Base-by-base conservation (phyloP, 2,113 vertebrate species). In the Vidua chalybeata region DNA sequence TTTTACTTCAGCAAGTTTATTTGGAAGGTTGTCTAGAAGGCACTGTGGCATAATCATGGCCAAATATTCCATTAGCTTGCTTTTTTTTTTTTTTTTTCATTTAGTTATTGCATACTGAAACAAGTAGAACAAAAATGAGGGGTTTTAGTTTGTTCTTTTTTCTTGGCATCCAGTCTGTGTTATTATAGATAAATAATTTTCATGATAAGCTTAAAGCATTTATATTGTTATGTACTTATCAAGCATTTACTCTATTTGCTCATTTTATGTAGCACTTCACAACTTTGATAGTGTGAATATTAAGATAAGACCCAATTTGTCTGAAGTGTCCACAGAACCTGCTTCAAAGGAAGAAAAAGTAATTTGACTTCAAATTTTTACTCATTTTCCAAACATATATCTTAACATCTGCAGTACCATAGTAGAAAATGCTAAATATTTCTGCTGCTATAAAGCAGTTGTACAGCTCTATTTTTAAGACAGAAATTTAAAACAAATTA, bases 161-260 rank as follows among this genome's bases (percentile, higher is more conserved):
- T 90, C 71, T 89, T 91, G 55, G 68, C 55, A 51, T 46, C 64
- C 28, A 77, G 43, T 74, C 63, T 93, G 71, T 82, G 48, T 58
- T 92, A 93, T 91, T 95, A 90, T 30, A 96, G 93, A 95, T 95
- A 96, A 95, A 96, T 93, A 93, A 80, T 85, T 92, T 92, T 92
- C 14, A 14, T 23, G 46, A 95, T 94, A 96, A 96, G 69, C 54
- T 86, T 89, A 93, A 84, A 95, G 27, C 66, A 59, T 89, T 95
- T 87, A 64, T 92, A 86, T 95, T 90, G 83, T 90, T 93, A 87
- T 31, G 74, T 74, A 82, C 69, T 95, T 97, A 97, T 89, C 84
- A 69, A 83, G 31, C 72, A 55, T 92, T 94, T 91, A 62, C 78
- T 91, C 52, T 37, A 62, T 76, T 92, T 88, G 27, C 68, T 95